Evolutionary conservation across 1,140 invertebrate species (phyloP), one percentile per base, ranked within the genome.

Genomic region (Theocolax elegans): DNA sequence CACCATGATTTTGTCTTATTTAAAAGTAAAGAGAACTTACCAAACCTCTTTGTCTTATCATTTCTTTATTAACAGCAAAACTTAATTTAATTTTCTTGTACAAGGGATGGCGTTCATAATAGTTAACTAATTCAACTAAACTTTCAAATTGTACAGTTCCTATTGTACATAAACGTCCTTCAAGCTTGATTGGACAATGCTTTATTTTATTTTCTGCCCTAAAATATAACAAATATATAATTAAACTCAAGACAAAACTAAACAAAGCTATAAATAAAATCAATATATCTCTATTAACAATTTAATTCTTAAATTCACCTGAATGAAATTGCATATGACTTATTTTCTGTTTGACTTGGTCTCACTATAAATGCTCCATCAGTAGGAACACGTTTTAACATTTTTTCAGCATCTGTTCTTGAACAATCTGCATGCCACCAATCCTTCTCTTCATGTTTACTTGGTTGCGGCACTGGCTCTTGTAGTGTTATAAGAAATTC

Each of bases 351-450:
- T 76, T 96, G 94, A 79, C 92, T 94, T 6, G 93, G 92, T 67
- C 97, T 85, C 0, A 99, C 95, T 35, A 99, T 85, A 85, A 97
- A 99, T 2, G 96, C 95, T 3, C 97, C 97, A 84, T 98, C 95
- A 1, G 89, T 90, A 56, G 91, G 91, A 38, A 96, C 89, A 75
- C 92, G 89, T 74, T 91, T 92, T 21, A 99, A 83, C 78, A 96
- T 89, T 60, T 96, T 93, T 83, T 99, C 97, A 0, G 97, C 95
- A 64, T 93, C 88, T 27, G 89, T 87, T 70, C 96, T 88, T 1
- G 91, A 91, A 53, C 94, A 92, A 29, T 92, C 89, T 3, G 92
- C 88, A 79, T 96, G 94, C 87, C 93, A 99, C 97, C 97, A 99
- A 74, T 95, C 93, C 86, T 97, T 95, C 53, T 91, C 92, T 83